Conservation (phyloP, 2,113 vertebrate genomes). For the Hippoglossus stenolepis region DNA sequence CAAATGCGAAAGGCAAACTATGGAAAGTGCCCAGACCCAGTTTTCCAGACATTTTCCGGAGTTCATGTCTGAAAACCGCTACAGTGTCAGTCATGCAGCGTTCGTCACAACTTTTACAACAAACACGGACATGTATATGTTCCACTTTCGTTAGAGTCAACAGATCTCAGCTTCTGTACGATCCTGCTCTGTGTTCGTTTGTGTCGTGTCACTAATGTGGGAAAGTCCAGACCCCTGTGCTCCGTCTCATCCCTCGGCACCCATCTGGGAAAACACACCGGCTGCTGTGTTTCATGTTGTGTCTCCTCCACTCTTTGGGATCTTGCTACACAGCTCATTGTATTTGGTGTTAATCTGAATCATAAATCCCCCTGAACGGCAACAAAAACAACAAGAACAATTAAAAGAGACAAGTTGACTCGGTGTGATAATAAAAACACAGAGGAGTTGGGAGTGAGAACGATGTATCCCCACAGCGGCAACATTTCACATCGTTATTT, state of each 20-base stretch:
- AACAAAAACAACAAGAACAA: conserved; percentile 6
- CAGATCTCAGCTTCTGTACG: too few species aligned
- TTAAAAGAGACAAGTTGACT: not conserved
- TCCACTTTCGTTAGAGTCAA: not conserved
- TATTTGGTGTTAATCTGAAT: not conserved
- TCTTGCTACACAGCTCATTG: not conserved
- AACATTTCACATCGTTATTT: conserved; percentile 23
- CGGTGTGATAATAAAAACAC: not conserved
- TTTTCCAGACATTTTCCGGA: too few species aligned
- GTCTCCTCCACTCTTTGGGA: not conserved
- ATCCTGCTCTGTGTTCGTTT: not conserved
- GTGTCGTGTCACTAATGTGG: not conserved
- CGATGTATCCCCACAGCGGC: conserved; percentile 7
- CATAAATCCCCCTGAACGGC: not conserved
- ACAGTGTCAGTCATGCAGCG: not conserved
- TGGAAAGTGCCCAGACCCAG: too few species aligned
- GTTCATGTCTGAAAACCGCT: too few species aligned
- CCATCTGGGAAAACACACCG: conserved; percentile 20
- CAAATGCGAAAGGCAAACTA: too few species aligned
- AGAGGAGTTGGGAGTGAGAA: conserved; percentile 29
- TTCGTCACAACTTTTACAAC: not conserved
- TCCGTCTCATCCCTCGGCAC: conserved; percentile 9
- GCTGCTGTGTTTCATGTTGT: not conserved
- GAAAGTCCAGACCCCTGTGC: conserved; percentile 25
- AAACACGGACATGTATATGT: not conserved